Conservation (phyloP, 2,113 vertebrate genomes). For the Tupaia chinensis region DNA sequence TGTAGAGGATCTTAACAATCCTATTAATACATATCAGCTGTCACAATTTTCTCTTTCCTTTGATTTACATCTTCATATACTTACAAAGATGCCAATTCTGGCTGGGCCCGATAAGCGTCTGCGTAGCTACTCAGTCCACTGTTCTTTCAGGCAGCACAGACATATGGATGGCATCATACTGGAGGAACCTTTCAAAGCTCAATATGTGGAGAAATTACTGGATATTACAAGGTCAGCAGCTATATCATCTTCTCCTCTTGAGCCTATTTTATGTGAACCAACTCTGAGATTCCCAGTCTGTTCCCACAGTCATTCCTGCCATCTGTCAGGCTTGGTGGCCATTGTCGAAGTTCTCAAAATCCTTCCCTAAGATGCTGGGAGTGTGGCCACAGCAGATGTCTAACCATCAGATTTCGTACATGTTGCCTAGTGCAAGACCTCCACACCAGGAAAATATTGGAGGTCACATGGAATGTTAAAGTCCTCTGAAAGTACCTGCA, state of each 20-base stretch:
- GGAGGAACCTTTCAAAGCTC: background rate
- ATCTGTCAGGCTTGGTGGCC: conserved; percentile 63
- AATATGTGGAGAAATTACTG: background rate
- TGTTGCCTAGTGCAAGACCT: conserved; percentile 53
- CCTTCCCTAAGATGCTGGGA: conserved; percentile 62
- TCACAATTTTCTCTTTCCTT: conserved; percentile 34
- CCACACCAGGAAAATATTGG: conserved; percentile 53
- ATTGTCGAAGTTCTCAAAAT: background rate
- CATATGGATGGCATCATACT: background rate
- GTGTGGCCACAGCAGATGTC: conserved; percentile 62
- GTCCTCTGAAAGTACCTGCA: conserved; percentile 41
- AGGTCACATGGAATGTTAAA: background rate
- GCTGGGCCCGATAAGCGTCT: background rate
- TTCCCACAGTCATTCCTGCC: conserved; percentile 60
- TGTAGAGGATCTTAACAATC: conserved; percentile 21
- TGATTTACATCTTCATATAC: conserved; percentile 6
- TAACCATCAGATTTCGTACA: conserved; percentile 64
- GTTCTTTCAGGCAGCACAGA: background rate
- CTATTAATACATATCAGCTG: background rate
- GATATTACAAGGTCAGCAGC: background rate
- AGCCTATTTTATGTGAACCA: conserved; percentile 43
- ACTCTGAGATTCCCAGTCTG: conserved; percentile 47
- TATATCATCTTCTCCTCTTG: background rate
- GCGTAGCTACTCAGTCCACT: background rate
- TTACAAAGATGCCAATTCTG: background rate